These are phyloP conservation scores for Belonocnema kinseyi DNA, from an alignment of 1,140 invertebrate species.

Conservation along the genomic window DNA sequence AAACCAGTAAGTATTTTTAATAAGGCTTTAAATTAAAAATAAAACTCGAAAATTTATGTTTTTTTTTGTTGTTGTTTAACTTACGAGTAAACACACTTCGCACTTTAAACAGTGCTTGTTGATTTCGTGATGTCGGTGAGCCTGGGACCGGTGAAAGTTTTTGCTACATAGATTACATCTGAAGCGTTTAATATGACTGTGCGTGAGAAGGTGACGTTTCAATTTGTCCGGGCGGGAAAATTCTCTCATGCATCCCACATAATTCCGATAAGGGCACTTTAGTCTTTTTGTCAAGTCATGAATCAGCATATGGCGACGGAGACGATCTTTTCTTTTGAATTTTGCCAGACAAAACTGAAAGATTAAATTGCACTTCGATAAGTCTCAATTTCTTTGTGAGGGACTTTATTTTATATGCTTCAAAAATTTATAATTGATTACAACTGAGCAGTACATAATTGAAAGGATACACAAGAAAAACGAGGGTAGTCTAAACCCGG, in stretches of 20 bases:
- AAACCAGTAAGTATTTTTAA: not conserved
- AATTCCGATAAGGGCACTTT: slow-evolving; percentile 81
- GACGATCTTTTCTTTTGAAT: slow-evolving; percentile 83
- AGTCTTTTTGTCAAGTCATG: slow-evolving; percentile 81
- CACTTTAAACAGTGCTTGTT: slow-evolving; percentile 71
- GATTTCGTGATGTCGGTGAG: slow-evolving; percentile 71
- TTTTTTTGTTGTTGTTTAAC: too few relatives aligned
- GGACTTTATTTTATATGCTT: too few relatives aligned
- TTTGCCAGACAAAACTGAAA: slow-evolving; percentile 76
- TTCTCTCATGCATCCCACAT: slow-evolving; percentile 81
- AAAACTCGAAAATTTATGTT: not conserved
- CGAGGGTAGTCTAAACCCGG: too few relatives aligned
- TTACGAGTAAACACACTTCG: slow-evolving; percentile 70
- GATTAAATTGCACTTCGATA: slow-evolving; percentile 42
- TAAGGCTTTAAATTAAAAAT: slow-evolving; percentile 12
- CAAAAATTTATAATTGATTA: too few relatives aligned
- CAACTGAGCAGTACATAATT: too few relatives aligned
- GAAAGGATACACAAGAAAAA: too few relatives aligned
- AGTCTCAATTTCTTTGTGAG: too few relatives aligned
- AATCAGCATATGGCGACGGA: slow-evolving; percentile 82
- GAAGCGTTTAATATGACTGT: slow-evolving; percentile 79
- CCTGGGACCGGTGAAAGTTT: slow-evolving; percentile 77
- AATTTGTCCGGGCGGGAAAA: slow-evolving; percentile 80
- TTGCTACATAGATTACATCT: slow-evolving; percentile 74
- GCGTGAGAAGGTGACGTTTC: slow-evolving; percentile 79